Percentiles rank a stretch among this genome's conserved stretches.
These are phyloP conservation scores for Nibea coibor DNA, from an alignment of 2,113 vertebrate genomes.

Conservation along the genomic window DNA sequence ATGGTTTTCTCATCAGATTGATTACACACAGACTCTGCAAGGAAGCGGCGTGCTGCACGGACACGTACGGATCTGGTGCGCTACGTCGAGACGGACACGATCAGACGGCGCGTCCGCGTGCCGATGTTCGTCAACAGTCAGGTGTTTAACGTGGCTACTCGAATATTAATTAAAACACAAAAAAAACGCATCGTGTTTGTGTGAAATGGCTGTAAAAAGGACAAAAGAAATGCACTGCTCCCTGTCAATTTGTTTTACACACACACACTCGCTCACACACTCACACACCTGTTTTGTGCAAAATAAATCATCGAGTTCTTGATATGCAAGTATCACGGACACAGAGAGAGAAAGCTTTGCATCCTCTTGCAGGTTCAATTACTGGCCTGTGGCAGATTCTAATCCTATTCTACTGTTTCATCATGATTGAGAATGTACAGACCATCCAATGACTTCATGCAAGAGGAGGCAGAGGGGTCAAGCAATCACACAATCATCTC, in stretches of 20 bases:
- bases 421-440: constrained; percentile 62
- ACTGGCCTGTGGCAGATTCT: constrained; percentile 61
- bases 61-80: constrained; percentile 40
- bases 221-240: constrained; percentile 55
- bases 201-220: constrained; percentile 35
- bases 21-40: constrained; percentile 65
- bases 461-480: constrained; percentile 71
- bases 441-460: constrained; percentile 72
- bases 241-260: constrained; percentile 56
- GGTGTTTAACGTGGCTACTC: constrained; percentile 43
- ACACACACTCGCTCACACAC: constrained; percentile 49
- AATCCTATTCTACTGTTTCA: constrained; percentile 59
- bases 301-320: constrained; percentile 68
- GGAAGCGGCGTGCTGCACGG: constrained; percentile 41
- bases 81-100: constrained; percentile 27
- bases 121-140: constrained; percentile 50
- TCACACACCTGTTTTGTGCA: constrained; percentile 72
- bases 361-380: constrained; percentile 73
- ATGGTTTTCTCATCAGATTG: constrained; percentile 75
- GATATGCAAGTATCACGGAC: constrained; percentile 66
- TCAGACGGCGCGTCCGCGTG: constrained; percentile 27
- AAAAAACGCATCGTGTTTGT: constrained; percentile 5
- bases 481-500: constrained; percentile 56
- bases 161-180: not conserved
- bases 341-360: constrained; percentile 48